Conservation (phyloP, 2,113 vertebrate species). For the Ornithorhynchus anatinus region DNA sequence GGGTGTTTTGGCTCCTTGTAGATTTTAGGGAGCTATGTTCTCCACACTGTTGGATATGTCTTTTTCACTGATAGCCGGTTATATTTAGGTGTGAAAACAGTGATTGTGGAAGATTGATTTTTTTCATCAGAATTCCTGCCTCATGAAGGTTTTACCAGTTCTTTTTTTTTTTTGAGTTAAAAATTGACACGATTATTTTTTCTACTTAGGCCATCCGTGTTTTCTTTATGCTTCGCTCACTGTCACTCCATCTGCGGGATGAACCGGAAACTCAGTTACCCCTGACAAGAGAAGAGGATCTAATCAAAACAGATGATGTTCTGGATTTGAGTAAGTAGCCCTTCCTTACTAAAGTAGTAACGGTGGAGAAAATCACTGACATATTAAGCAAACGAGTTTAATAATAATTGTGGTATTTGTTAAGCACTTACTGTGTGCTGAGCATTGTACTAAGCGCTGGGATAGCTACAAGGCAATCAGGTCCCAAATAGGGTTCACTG, state of each 20-base stretch:
- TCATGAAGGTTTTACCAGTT: background rate
- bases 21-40: too few species aligned
- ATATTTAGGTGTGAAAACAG: too few species aligned
- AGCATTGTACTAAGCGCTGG: too few species aligned
- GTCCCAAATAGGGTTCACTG: too few species aligned
- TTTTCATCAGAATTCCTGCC: too few species aligned
- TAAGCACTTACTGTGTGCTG: too few species aligned
- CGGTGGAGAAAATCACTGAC: background rate
- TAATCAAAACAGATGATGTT: slow-evolving; percentile 96
- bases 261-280: slow-evolving; percentile 94
- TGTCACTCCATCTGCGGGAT: slow-evolving; percentile 85
- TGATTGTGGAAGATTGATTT: background rate
- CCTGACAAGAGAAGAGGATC: slow-evolving; percentile 90
- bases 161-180: background rate
- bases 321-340: slow-evolving; percentile 94
- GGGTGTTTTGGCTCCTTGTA: too few species aligned
- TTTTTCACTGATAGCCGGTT: too few species aligned
- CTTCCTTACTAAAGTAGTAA: background rate
- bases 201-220: slow-evolving; percentile 90
- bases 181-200: background rate
- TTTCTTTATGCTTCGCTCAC: slow-evolving; percentile 93
- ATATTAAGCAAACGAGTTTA: too few species aligned
- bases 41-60: too few species aligned
- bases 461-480: too few species aligned
- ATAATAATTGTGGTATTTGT: too few species aligned